Conservation (phyloP, 2,797 vertebrate species). For the Selene dorsalis region DNA sequence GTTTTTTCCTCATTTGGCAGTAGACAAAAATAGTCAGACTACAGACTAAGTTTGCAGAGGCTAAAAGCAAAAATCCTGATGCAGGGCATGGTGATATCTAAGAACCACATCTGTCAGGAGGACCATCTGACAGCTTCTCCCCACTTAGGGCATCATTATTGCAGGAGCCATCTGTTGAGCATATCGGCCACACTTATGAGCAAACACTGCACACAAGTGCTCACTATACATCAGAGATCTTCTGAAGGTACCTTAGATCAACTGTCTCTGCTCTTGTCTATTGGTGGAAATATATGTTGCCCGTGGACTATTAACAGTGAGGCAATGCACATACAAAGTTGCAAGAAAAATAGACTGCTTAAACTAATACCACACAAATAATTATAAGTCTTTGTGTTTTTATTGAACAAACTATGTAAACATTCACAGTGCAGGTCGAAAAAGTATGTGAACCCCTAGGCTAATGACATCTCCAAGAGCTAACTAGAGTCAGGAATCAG, state of each 20-base stretch:
- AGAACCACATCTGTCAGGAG: conserved; percentile 15
- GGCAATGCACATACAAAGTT: not conserved
- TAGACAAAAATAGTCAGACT: not conserved
- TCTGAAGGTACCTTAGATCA: not conserved
- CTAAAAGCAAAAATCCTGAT: conserved; percentile 6
- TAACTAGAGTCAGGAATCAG: too few relatives aligned
- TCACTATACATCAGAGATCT: not conserved
- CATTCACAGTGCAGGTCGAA: too few relatives aligned
- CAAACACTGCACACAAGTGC: not conserved
- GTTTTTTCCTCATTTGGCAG: not conserved
- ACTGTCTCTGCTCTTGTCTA: not conserved
- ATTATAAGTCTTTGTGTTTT: too few relatives aligned
- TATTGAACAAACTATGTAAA: too few relatives aligned
- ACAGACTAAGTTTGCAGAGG: not conserved
- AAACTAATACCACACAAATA: too few relatives aligned
- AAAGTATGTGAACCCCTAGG: too few relatives aligned
- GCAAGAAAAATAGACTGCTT: too few relatives aligned
- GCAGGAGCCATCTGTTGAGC: not conserved
- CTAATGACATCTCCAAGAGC: too few relatives aligned
- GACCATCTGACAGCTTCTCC: conserved; percentile 8
- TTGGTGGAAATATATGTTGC: conserved; percentile 10
- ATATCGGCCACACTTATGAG: not conserved
- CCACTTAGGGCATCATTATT: conserved; percentile 5
- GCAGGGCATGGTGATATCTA: not conserved
- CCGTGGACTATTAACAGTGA: conserved; percentile 6